Conservation (phyloP, 2,797 vertebrate species). For the Syngnathus acus region DNA sequence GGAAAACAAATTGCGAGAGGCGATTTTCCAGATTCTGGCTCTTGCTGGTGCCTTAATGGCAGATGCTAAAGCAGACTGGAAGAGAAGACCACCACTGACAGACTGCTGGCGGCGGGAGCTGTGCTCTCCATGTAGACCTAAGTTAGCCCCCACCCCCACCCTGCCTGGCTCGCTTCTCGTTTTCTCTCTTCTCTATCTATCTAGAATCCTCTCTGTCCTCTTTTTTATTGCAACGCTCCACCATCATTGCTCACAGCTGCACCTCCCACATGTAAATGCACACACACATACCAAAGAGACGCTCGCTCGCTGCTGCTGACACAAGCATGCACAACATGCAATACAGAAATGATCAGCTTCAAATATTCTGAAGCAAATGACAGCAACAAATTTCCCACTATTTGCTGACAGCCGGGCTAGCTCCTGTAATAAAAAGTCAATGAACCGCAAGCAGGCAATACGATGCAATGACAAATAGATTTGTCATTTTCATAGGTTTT, state of each 20-base stretch:
- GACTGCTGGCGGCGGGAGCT: slow-evolving; percentile 59
- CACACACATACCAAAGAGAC: slow-evolving; percentile 30
- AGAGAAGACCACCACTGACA: slow-evolving; percentile 71
- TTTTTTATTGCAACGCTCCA: slow-evolving; percentile 25
- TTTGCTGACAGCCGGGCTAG: slow-evolving; percentile 76
- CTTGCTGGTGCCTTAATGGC: slow-evolving; percentile 66
- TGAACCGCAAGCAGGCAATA: slow-evolving; percentile 79
- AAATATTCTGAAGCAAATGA: slow-evolving; percentile 70
- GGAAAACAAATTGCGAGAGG: not conserved
- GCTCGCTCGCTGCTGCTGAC: slow-evolving; percentile 45
- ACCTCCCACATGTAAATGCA: slow-evolving; percentile 35
- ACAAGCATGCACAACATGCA: slow-evolving; percentile 26
- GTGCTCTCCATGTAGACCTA: slow-evolving; percentile 57
- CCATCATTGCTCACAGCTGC: slow-evolving; percentile 40
- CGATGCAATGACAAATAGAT: slow-evolving; percentile 74
- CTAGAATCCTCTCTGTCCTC: slow-evolving; percentile 35
- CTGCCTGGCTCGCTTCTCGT: slow-evolving; percentile 43
- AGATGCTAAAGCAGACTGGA: slow-evolving; percentile 82
- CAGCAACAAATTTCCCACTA: slow-evolving; percentile 69
- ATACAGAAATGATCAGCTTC: slow-evolving; percentile 70
- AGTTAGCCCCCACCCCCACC: slow-evolving; percentile 43
- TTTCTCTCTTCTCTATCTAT: slow-evolving; percentile 26
- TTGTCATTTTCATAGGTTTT: slow-evolving; percentile 55
- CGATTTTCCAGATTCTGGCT: slow-evolving; percentile 27
- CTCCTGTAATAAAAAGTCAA: slow-evolving; percentile 91